Percentiles rank a stretch among this genome's conserved stretches.
Conservation (phyloP, 2,888 invertebrate genomes). For the Latrodectus elegans region DNA sequence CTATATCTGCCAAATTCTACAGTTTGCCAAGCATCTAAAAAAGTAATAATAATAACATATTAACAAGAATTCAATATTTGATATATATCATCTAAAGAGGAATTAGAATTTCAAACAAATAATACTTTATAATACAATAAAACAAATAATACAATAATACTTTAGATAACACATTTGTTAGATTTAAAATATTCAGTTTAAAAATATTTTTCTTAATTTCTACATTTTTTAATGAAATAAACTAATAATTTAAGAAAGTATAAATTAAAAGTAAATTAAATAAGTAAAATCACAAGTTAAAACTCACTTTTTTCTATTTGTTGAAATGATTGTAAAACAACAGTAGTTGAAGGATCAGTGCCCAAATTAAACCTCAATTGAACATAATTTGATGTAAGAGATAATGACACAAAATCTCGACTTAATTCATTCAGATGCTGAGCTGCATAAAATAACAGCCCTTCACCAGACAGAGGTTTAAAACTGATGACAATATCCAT, state of each 20-base stretch:
- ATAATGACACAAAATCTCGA: constrained; percentile 60
- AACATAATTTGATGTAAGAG: constrained; percentile 42
- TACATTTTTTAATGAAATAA: no score
- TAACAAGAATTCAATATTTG: background rate
- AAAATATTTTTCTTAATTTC: no score
- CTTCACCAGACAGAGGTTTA: constrained; percentile 57
- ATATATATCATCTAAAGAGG: no score
- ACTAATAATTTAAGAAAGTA: no score
- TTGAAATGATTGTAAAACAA: constrained; percentile 53
- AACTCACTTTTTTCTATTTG: constrained; percentile 58
- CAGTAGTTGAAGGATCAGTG: constrained; percentile 59
- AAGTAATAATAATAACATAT: background rate
- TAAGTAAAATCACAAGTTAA: background rate
- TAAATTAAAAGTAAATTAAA: background rate
- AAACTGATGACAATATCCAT: constrained; percentile 61
- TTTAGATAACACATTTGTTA: no score
- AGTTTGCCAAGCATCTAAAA: constrained; percentile 61
- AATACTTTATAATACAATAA: no score
- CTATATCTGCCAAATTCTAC: constrained; percentile 60
- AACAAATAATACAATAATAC: no score
- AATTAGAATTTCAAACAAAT: no score
- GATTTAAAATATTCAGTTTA: no score
- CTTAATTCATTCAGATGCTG: constrained; percentile 60
- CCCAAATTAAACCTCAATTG: constrained; percentile 64
- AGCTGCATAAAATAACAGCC: constrained; percentile 63